These are phyloP conservation scores for Pseudanteris insignis DNA, from an alignment of 2,888 invertebrate species.

Conservation along the genomic window DNA sequence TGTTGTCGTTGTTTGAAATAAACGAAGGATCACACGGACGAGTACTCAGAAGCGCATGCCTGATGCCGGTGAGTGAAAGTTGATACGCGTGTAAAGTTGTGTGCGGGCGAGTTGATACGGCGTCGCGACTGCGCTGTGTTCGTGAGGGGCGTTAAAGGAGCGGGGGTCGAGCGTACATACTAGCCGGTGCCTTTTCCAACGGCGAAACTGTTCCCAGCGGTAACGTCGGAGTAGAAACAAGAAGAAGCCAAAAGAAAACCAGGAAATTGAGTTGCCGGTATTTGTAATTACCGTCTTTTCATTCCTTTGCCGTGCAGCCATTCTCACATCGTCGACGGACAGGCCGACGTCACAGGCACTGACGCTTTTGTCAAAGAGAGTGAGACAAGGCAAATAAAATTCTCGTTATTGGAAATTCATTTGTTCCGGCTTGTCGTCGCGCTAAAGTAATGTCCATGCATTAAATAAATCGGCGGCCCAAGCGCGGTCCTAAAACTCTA, in stretches of 20 bases:
- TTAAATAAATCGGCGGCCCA: conserved; percentile 27
- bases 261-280: conserved; percentile 50
- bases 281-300: conserved; percentile 53
- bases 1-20: too few relatives aligned
- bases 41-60: not conserved
- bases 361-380: conserved; percentile 27
- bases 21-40: too few relatives aligned
- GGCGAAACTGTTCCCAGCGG: too few relatives aligned
- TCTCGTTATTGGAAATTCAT: conserved; percentile 39
- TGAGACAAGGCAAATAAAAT: conserved; percentile 26
- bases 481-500: conserved; percentile 11
- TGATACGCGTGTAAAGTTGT: not conserved
- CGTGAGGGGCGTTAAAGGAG: conserved; percentile 11
- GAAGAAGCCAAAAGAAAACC: conserved; percentile 36
- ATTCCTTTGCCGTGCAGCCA: conserved; percentile 33
- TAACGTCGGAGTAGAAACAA: conserved; percentile 29
- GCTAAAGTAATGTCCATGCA: conserved; percentile 13
- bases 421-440: conserved; percentile 20
- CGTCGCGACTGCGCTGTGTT: conserved; percentile 17
- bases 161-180: conserved; percentile 9
- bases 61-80: conserved; percentile 13
- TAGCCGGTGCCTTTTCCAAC: conserved; percentile 4
- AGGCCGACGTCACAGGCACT: conserved; percentile 14
- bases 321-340: conserved; percentile 36
- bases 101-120: conserved; percentile 5